Conservation (phyloP, 2,797 vertebrate species). For the Orientallactaga sibirica region DNA sequence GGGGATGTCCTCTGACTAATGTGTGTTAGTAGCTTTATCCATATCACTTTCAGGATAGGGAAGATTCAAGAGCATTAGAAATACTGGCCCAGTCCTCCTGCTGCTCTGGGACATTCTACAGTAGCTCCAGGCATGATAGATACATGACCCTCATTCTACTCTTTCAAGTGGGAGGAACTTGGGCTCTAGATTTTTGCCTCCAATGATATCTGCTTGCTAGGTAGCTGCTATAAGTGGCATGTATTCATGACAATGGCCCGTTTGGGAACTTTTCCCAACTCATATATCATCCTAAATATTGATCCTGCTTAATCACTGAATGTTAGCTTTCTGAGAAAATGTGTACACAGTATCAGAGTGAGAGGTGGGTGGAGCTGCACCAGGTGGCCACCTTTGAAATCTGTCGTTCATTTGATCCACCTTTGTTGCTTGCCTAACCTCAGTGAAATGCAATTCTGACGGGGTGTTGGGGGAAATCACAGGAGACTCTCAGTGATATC, state of each 20-base stretch:
- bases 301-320: not conserved
- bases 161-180: not conserved
- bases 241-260: not conserved
- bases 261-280: not conserved
- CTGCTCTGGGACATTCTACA: not conserved
- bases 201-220: not conserved
- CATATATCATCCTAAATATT: not conserved
- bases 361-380: not conserved
- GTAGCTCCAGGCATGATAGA: not conserved
- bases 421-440: not conserved
- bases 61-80: not conserved
- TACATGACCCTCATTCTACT: not conserved
- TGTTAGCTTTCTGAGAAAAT: slow-evolving; percentile 34
- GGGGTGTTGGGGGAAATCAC: not conserved
- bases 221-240: not conserved
- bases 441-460: not conserved
- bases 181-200: not conserved
- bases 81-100: rapidly evolving
- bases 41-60: not conserved
- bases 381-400: not conserved
- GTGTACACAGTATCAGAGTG: not conserved
- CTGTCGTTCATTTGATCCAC: not conserved
- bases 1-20: not conserved
- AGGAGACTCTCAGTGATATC: not conserved
- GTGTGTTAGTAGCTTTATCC: not conserved